These are phyloP conservation scores for Carposina sasakii DNA, from an alignment of 1,140 invertebrate species.

Conservation along the genomic window DNA sequence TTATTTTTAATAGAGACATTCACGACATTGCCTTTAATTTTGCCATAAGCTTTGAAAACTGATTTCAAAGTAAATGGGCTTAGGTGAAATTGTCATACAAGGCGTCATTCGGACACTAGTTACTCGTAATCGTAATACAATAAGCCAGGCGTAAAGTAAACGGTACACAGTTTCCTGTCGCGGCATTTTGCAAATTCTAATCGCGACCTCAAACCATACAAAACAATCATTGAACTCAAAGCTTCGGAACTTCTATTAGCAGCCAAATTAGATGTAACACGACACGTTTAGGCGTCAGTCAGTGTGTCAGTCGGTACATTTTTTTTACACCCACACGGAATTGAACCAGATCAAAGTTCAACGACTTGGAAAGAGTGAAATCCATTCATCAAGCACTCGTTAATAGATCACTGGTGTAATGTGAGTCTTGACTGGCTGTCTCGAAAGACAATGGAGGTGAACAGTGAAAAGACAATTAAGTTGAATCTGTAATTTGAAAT, in stretches of 20 bases:
- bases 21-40: no score
- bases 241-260: no score
- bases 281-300: no score
- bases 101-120: slow-evolving; percentile 45
- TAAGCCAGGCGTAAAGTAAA: slow-evolving; percentile 58
- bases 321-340: slow-evolving; percentile 51
- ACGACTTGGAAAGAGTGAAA: slow-evolving; percentile 54
- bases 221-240: no score
- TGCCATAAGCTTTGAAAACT: no score
- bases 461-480: slow-evolving; percentile 36
- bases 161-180: slow-evolving; percentile 47
- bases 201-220: slow-evolving; percentile 34
- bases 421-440: no score
- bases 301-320: slow-evolving; percentile 30
- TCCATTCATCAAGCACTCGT: slow-evolving; percentile 59
- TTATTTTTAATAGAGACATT: no score
- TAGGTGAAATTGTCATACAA: slow-evolving; percentile 50
- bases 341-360: slow-evolving; percentile 61
- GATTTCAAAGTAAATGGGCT: no score
- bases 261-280: no score
- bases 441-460: no score
- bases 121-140: slow-evolving; percentile 52
- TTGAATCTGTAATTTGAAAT: slow-evolving; percentile 27
- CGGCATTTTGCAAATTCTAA: slow-evolving; percentile 46
- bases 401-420: slow-evolving; percentile 48